Percentiles rank a stretch among this genome's conserved stretches.
phyloP scores from a whole-genome alignment of 2,888 invertebrate species.

The Tribolium freemani region DNA sequence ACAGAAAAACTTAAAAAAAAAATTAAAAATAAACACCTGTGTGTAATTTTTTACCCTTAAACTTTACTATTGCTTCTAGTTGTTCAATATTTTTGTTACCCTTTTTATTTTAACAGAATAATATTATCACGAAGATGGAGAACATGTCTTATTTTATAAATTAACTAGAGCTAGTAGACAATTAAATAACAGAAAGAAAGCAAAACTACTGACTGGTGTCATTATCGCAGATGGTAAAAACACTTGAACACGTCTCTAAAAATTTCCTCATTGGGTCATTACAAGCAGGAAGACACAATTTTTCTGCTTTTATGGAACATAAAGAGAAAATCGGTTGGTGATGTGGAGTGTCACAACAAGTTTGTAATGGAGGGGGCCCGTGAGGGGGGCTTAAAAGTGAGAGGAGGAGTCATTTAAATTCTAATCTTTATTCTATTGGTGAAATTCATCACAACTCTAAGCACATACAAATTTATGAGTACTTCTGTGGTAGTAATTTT shows the following conservation, averaged over 20 bases:
- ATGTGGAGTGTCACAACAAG: not conserved
- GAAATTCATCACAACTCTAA: constrained; percentile 25
- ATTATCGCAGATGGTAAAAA: not conserved
- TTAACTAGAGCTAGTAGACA: not conserved
- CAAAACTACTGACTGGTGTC: not conserved
- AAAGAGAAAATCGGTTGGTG: constrained; percentile 9
- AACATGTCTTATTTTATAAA: too few relatives aligned
- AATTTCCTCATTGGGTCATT: not conserved
- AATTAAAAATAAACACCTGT: too few relatives aligned
- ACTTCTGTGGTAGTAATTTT: not conserved
- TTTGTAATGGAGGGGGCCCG: constrained; percentile 9
- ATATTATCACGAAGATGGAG: too few relatives aligned
- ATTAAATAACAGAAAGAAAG: not conserved
- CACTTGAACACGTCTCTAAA: not conserved
- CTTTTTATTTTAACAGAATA: too few relatives aligned
- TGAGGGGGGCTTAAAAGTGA: constrained; percentile 19
- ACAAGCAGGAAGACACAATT: not conserved
- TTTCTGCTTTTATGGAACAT: not conserved
- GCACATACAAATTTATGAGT: constrained; percentile 23
- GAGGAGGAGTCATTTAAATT: constrained; percentile 33
- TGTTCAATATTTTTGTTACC: too few relatives aligned
- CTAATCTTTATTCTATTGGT: constrained; percentile 31
- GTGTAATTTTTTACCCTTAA: too few relatives aligned
- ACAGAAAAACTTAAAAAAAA: too few relatives aligned
- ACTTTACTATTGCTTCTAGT: too few relatives aligned